Evolutionary conservation across 2,888 invertebrate genomes (phyloP), one percentile per base, ranked within the genome.

Genomic region (Blomia tropicalis): DNA sequence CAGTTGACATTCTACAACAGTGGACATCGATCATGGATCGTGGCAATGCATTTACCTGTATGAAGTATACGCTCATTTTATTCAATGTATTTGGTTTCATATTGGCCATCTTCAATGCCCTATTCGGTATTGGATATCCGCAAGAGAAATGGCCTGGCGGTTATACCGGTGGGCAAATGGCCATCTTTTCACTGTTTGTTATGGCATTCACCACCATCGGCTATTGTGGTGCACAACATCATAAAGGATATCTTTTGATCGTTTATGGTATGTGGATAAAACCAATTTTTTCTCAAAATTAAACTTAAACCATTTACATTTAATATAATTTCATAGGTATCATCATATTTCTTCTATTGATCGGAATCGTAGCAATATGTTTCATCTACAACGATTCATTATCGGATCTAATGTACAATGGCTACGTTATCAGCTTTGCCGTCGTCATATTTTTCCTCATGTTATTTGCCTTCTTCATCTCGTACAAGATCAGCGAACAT

Each of bases 91-190:
- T 65, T 23, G 65, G 65, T 27, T 47, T 65, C 47, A 65, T 65
- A 27, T 30, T 65, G 4, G 58, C 60, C 43, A 65, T 65, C 17
- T 65, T 65, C 56, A 53, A 66, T 17, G 65, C 60, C 4, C 41
- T 65, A 32, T 65, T 65, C 23, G 65, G 65, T n/a, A 44, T 65
- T 14, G 65, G 65, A 4, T 65, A 65, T 41, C 64, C 65, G 14
- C 19, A 44, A 25, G 61, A 65, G 30, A 58, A 31, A n/a, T 62
- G 62, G 62, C 62, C 62, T 4, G 62, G 65, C 1, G 63, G 64
- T 19, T 65, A 62, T 25, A 65, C 62, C 7, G 65, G 65, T 17
- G 47, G 60, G 14, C 54, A 66, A 19, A 64, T 60, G 62, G 65
- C 65, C 19, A 59, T 64, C 17, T 58, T 51, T 23, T 65, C 65